A percentile compares a stretch with the other conserved stretches of the same genome.
Evolutionary conservation across 2,888 invertebrate genomes (phyloP).

Genomic region (Boloria euphrosyne): DNA sequence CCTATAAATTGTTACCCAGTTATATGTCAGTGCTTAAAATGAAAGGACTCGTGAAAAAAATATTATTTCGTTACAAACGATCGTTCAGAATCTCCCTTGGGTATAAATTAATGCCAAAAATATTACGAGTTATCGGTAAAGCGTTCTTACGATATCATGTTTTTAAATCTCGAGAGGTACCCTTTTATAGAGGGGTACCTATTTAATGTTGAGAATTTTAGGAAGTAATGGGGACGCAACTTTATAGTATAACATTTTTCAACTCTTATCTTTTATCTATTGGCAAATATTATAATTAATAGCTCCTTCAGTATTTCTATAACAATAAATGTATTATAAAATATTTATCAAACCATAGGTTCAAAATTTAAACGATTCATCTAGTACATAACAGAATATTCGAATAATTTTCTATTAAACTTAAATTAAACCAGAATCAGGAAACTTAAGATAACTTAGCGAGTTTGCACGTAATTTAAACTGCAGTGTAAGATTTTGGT

Average conservation of each 20-base stretch:
- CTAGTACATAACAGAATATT: too few relatives aligned
- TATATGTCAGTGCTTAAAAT: conserved; percentile 63
- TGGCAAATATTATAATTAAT: too few relatives aligned
- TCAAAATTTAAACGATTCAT: too few relatives aligned
- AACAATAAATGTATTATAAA: too few relatives aligned
- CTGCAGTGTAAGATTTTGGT: conserved; percentile 17
- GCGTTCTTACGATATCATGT: conserved; percentile 51
- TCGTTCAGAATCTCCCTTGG: conserved; percentile 50
- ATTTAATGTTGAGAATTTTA: conserved; percentile 17
- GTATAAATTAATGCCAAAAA: conserved; percentile 59
- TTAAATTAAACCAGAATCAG: conserved; percentile 10
- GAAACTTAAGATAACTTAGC: conserved; percentile 19
- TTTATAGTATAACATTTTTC: too few relatives aligned
- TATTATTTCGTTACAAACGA: conserved; percentile 69
- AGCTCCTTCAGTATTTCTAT: too few relatives aligned
- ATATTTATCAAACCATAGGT: too few relatives aligned
- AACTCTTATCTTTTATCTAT: too few relatives aligned
- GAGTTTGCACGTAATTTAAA: conserved; percentile 28
- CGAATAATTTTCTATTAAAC: background rate
- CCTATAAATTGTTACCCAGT: conserved; percentile 69
- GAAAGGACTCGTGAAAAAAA: conserved; percentile 65
- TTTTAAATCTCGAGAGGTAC: conserved; percentile 45
- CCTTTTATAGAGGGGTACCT: conserved; percentile 39
- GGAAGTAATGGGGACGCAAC: conserved; percentile 1
- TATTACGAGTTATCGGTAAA: conserved; percentile 45